phyloP scores from a whole-genome alignment of 2,888 invertebrate genomes.

The Acronicta aceris region DNA sequence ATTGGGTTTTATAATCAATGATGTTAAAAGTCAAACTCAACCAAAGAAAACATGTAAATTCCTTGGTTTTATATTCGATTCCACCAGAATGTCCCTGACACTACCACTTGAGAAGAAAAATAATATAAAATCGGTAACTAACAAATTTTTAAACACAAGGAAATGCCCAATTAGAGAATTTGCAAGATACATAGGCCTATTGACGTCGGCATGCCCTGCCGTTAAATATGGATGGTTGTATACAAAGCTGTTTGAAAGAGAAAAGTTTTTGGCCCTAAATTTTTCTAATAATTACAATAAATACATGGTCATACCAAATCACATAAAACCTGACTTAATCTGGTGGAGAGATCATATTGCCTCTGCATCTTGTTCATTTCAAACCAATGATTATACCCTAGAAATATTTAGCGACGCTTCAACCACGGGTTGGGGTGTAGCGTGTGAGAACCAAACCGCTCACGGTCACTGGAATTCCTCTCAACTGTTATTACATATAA shows the following conservation, averaged over 20 bases:
- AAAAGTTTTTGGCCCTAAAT: constrained; percentile 10
- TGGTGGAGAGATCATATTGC: constrained; percentile 24
- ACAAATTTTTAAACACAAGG: not conserved
- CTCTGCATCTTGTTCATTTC: constrained; percentile 3
- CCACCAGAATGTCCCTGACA: not conserved
- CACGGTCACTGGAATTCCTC: constrained; percentile 10
- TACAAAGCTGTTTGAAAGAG: constrained; percentile 4
- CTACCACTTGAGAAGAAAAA: constrained; percentile 5
- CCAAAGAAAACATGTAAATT: constrained; percentile 8
- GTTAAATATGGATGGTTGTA: too few species aligned
- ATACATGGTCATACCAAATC: constrained; percentile 7
- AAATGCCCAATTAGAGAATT: constrained; percentile 13
- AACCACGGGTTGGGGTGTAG: constrained; percentile 13
- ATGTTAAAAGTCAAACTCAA: constrained; percentile 4
- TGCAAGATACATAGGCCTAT: constrained; percentile 11
- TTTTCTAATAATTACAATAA: constrained; percentile 16
- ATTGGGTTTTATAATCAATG: constrained; percentile 6
- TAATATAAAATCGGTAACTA: constrained; percentile 1
- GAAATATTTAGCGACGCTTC: constrained; percentile 22
- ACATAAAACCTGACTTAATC: constrained; percentile 4
- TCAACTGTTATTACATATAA: constrained; percentile 13
- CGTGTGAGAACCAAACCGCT: constrained; percentile 8
- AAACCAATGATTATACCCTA: constrained; percentile 7
- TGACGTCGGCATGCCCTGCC: constrained; percentile 12
- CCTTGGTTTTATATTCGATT: constrained; percentile 16